phyloP scores from a whole-genome alignment of 2,888 invertebrate genomes.

The Drosophila gaucha region DNA sequence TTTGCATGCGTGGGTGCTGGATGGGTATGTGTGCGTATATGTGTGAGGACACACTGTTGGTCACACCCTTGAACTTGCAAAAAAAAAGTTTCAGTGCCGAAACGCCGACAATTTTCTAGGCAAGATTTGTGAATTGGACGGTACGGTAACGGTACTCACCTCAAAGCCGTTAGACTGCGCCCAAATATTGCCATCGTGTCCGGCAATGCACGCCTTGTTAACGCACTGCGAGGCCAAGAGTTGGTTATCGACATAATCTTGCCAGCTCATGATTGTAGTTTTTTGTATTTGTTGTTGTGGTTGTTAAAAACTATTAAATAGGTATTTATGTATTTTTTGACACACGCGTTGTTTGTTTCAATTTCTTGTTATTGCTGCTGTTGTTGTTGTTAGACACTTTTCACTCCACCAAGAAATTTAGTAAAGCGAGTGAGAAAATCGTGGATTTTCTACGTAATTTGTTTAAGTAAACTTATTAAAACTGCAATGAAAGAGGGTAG shows the following conservation, averaged over 20 bases:
- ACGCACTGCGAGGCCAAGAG: slow-evolving; percentile 97
- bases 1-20: slow-evolving; percentile 28
- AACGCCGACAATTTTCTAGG: slow-evolving; percentile 13
- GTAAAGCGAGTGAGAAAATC: slow-evolving; percentile 60
- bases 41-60: slow-evolving; percentile 35
- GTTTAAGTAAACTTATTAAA: slow-evolving; percentile 66
- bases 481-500: slow-evolving; percentile 71
- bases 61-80: slow-evolving; percentile 85
- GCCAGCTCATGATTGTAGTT: slow-evolving; percentile 94
- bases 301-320: slow-evolving; percentile 61
- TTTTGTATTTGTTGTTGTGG: slow-evolving; percentile 57
- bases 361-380: slow-evolving; percentile 22
- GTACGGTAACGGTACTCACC: slow-evolving; percentile 88
- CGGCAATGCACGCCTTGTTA: slow-evolving; percentile 96
- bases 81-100: slow-evolving; percentile 52
- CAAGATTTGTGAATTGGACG: slow-evolving; percentile 12
- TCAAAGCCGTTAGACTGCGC: slow-evolving; percentile 97
- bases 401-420: slow-evolving; percentile 65
- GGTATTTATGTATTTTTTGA: slow-evolving; percentile 42
- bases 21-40: slow-evolving; percentile 20
- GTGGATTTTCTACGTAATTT: slow-evolving; percentile 52
- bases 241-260: slow-evolving; percentile 99
- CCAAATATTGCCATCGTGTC: slow-evolving; percentile 98
- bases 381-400: slow-evolving; percentile 35
- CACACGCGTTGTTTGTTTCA: slow-evolving; percentile 48